Evolutionary conservation across 2,797 vertebrate species (phyloP), one percentile per base, ranked within the genome.

Genomic region (Propithecus deckenii): DNA sequence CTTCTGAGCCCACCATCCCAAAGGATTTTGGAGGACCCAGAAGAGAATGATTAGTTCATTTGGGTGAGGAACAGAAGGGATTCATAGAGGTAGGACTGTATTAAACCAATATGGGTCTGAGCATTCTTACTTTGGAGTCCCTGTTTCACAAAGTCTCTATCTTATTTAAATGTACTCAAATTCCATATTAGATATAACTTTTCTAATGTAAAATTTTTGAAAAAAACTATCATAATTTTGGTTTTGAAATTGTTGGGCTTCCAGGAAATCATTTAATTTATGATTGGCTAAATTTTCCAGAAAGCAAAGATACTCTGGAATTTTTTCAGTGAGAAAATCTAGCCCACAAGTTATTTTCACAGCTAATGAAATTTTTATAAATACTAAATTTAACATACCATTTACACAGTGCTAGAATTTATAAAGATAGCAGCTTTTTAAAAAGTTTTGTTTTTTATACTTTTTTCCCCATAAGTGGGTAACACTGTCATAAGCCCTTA

Each of bases 141-240:
- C 28, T 74, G 22, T 79, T 91, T 46, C 93, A 79, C 7, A 95
- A 96, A 86, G 72, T 93, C 28, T 46, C 43, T 81, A 43, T 89
- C 25, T 94, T 83, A 78, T 55, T 83, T 87, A 87, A 90, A 88
- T 61, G n/a, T 18, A 74, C 14, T 72, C n/a, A 92, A 65, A 80
- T 85, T 61, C 48, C 55, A 61, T 67, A 46, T 78, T 92, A 81
- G 93, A 86, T 61, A 50, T 15, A 94, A 76, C 18, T 43, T 41
- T 93, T 90, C 85, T 75, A 35, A 46, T 95, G 4, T 71, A n/a
- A 89, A 67, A 43, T 18, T 79, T 89, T 67, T 55, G n/a, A 69
- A 32, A 57, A 80, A 65, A 65, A 65, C 3, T 43, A 4, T 89
- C 17, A 50, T 41, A 25, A 89, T 79, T 67, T 67, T 79, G 61